These are phyloP conservation scores for Lepidotrigona ventralis DNA, from an alignment of 1,140 invertebrate species.

Conservation along the genomic window DNA sequence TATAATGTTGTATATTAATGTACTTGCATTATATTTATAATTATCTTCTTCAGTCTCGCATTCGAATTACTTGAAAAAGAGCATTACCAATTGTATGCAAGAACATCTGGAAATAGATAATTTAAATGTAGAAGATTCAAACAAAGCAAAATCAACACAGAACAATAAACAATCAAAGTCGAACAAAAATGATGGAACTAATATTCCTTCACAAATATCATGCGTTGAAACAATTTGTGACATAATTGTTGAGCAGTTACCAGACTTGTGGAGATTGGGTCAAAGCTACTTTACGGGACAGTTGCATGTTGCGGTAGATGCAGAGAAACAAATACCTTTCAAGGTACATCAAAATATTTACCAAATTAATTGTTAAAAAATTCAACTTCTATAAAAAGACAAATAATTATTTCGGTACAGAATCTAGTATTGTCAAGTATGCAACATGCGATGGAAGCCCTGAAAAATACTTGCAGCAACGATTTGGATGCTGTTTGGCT, in stretches of 20 bases:
- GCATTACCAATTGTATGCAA: constrained; percentile 68
- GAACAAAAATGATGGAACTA: constrained; percentile 71
- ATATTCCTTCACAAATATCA: constrained; percentile 81
- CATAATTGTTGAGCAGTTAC: constrained; percentile 85
- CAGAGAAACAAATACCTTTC: constrained; percentile 85
- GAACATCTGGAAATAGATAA: constrained; percentile 69
- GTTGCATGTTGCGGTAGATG: constrained; percentile 86
- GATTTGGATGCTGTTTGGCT: constrained; percentile 86
- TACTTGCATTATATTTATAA: not conserved
- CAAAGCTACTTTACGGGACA: constrained; percentile 94
- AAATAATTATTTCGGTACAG: constrained; percentile 55
- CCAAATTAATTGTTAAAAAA: not conserved
- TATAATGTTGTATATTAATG: not conserved
- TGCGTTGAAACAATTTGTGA: constrained; percentile 89
- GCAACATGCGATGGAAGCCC: constrained; percentile 74
- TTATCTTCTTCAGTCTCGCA: constrained; percentile 72
- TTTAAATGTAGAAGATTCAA: constrained; percentile 62
- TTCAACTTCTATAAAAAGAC: constrained; percentile 5
- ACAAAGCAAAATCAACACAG: constrained; percentile 65
- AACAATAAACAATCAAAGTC: constrained; percentile 65
- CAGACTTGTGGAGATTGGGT: constrained; percentile 93
- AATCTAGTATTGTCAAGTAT: constrained; percentile 76
- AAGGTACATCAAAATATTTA: constrained; percentile 80
- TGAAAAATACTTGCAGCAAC: constrained; percentile 76
- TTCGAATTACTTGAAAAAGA: constrained; percentile 75